These are phyloP conservation scores for Drosophila sturtevanti DNA, from an alignment of 1,140 invertebrate genomes.

Conservation along the genomic window DNA sequence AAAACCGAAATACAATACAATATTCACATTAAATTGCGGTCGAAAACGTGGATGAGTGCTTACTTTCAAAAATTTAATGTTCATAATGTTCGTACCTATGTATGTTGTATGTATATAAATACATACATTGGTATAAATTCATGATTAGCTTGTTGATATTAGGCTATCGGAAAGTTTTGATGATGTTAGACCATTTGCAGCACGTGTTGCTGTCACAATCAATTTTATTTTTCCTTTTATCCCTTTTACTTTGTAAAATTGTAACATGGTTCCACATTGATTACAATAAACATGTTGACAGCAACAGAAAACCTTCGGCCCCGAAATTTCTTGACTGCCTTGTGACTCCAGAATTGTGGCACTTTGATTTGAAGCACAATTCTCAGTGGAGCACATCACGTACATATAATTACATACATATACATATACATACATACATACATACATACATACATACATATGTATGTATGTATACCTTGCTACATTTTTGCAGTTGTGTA, in stretches of 20 bases:
- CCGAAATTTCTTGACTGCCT: slow-evolving; percentile 3
- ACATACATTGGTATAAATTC: slow-evolving; percentile 22
- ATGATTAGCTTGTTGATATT: slow-evolving; percentile 39
- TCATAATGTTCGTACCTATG: no score
- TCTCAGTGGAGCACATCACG: slow-evolving; percentile 25
- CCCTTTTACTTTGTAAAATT: slow-evolving; percentile 41
- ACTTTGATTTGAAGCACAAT: slow-evolving; percentile 28
- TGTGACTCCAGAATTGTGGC: neutral
- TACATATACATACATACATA: slow-evolving; percentile 24
- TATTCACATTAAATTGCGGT: no score
- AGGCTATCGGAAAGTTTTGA: slow-evolving; percentile 18
- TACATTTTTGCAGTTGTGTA: slow-evolving; percentile 60
- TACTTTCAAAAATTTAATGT: no score
- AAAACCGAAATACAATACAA: no score
- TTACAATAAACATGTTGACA: slow-evolving; percentile 36
- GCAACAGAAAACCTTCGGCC: neutral
- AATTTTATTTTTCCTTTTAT: slow-evolving; percentile 51
- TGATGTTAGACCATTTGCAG: slow-evolving; percentile 41
- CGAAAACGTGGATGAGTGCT: no score
- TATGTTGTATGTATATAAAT: neutral
- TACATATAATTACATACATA: slow-evolving; percentile 19
- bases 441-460: neutral
- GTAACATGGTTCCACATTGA: slow-evolving; percentile 65
- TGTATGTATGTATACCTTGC: neutral
- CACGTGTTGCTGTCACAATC: slow-evolving; percentile 68